Conservation (phyloP, 2,113 vertebrate genomes). For the Ochotona princeps region DNA sequence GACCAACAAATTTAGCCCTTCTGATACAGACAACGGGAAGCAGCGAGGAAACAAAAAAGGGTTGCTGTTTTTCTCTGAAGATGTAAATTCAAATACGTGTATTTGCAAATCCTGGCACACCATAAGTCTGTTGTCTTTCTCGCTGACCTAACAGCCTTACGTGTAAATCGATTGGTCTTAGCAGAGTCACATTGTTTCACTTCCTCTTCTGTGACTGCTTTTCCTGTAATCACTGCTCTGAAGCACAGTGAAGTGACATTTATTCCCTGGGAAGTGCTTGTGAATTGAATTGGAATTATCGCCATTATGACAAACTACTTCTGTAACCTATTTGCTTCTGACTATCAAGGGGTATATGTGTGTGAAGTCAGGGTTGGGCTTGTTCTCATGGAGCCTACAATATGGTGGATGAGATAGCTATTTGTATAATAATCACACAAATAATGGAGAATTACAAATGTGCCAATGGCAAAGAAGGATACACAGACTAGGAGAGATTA, state of each 20-base stretch:
- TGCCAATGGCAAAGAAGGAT: not conserved
- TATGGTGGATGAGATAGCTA: conserved; percentile 13
- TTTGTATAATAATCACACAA: conserved; percentile 35
- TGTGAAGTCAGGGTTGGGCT: not conserved
- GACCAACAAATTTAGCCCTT: not conserved
- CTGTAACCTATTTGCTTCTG: conserved; percentile 15
- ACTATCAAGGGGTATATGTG: not conserved
- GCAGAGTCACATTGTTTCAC: conserved; percentile 37
- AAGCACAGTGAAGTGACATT: not conserved
- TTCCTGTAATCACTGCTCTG: not conserved
- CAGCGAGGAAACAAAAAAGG: not conserved
- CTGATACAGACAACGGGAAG: not conserved
- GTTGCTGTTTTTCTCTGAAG: conserved; percentile 33
- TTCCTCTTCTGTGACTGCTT: conserved; percentile 32
- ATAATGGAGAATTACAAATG: conserved; percentile 2
- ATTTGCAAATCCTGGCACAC: conserved; percentile 29
- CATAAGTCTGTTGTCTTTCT: not conserved
- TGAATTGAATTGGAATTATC: conserved; percentile 46
- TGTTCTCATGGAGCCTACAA: not conserved
- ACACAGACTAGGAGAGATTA: not conserved
- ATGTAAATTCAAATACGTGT: conserved; percentile 21
- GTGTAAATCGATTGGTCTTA: conserved; percentile 30
- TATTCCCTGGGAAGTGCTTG: conserved; percentile 32
- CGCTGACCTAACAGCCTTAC: not conserved
- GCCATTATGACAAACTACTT: not conserved